Evolutionary conservation across 2,888 invertebrate species (phyloP).

Genomic region (Halictus ligatus): DNA sequence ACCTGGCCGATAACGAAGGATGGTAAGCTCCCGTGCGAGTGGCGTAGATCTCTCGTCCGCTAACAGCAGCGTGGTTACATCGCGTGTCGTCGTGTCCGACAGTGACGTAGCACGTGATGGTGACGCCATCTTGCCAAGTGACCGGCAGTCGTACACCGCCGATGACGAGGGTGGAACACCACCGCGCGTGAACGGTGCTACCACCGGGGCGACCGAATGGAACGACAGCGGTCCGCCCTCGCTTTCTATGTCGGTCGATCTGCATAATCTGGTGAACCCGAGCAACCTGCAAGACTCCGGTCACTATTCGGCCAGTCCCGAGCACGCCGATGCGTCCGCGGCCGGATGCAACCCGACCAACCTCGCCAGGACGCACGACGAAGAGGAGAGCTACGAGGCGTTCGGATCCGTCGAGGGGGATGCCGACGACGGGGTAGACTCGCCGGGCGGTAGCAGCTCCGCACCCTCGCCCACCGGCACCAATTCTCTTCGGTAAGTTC

Average conservation of each 20-base stretch:
- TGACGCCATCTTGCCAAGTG: conserved; percentile 60
- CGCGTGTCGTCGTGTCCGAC: conserved; percentile 56
- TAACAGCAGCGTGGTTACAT: conserved; percentile 60
- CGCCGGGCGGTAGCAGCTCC: conserved; percentile 78
- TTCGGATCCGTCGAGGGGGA: conserved; percentile 78
- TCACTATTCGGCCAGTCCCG: conserved; percentile 73
- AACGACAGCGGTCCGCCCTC: conserved; percentile 74
- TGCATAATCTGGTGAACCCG: conserved; percentile 68
- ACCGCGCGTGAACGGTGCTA: conserved; percentile 49
- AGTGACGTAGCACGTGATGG: conserved; percentile 59
- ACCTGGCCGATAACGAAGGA: conserved; percentile 70
- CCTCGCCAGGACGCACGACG: conserved; percentile 63
- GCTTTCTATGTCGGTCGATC: conserved; percentile 74
- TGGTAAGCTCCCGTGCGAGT: conserved; percentile 81
- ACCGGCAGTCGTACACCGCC: conserved; percentile 46
- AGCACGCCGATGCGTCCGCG: conserved; percentile 49
- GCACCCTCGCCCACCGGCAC: conserved; percentile 80
- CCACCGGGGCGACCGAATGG: conserved; percentile 54
- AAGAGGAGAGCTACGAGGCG: conserved; percentile 82
- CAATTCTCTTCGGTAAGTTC: conserved; percentile 71
- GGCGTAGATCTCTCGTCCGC: conserved; percentile 70
- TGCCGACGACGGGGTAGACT: conserved; percentile 72
- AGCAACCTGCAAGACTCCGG: conserved; percentile 66
- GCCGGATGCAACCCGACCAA: conserved; percentile 44
- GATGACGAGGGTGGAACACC: conserved; percentile 33